Evolutionary conservation across 2,797 vertebrate species (phyloP), one percentile per base, ranked within the genome.

Genomic region (Hydrophis major): DNA sequence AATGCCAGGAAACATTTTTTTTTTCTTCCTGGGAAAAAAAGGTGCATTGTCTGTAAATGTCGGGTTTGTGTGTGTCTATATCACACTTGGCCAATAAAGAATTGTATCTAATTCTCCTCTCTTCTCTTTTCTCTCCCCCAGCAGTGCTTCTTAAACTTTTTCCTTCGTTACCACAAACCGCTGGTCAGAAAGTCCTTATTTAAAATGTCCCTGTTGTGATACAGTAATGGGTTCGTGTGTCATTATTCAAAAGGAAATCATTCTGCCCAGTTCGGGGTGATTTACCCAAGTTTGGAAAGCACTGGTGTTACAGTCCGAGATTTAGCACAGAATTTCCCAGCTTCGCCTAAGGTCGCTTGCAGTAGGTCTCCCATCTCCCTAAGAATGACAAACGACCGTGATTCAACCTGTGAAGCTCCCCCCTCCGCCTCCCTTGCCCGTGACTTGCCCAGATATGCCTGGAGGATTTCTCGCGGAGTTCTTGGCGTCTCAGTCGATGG

Each of bases 401-500:
- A 66, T 90, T 92, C 47, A 37, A 66, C 18, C 69, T 20, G 69
- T 4, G 60, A 78, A 42, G 0, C 10, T n/a, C 57, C 74, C 12
- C 42, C 27, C 50, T 16, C 28, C 12, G 32, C 56, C 53, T 56
- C 20, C 56, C 18, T 14, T 63, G 12, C 66, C 89, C 50, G 18
- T 60, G 63, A 93, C 93, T 91, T 91, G 93, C 93, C 90, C 47
- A 11, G 47, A 78, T 42, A 37, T 6, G 25, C n/a, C 55, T 6
- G 87, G 53, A 88, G 25, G 27, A 87, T n/a, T 28, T 42, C 50
- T 20, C 16, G 28, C 8, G 11, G 20, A 47, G 60, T 60, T 60
- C 13, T 6, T 42, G 90, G 28, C 32, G 47, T 86, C 12, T 69
- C 47, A 12, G 11, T 28, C 47, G 61, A 20, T 53, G 37, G 6